Base-by-base conservation (phyloP, 2,888 invertebrate genomes). In the Epirrita christyi region DNA sequence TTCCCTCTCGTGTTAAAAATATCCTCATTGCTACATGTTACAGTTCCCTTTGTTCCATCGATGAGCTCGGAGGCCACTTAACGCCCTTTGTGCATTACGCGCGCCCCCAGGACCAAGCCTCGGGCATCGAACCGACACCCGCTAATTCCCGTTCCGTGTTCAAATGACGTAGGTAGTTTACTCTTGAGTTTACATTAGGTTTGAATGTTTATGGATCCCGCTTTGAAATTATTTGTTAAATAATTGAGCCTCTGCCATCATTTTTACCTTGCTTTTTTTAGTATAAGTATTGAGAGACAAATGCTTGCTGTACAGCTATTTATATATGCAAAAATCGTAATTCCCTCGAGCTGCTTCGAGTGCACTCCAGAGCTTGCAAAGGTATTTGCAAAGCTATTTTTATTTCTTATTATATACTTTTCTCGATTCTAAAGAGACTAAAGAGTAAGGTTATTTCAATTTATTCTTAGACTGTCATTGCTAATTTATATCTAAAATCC, bases 21-120 rank as follows among this genome's bases (percentile, higher is more conserved):
- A 63, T 58, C 63, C 54, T 61, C 59, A 61, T 66, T 60, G 55
- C 57, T 58, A 62, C 57, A 58, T 28, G 71, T 62, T 43, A 62
- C 66, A 57, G 70, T 72, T 74, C 72, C 76, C 80, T 80, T 81
- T 81, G 81, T 85, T 78, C 75, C 74, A 77, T 77, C 79, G 78
- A 80, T 78, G 79, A 78, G 72, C 74, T 71, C 72, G 72, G 71
- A 69, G 67, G 72, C 71, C 80, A 81, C 81, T 85, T 80, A 80
- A 71, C 77, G 79, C 85, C 80, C 86, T 87, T 86, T 87, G 85
- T 82, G 83, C 84, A 87, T 86, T 85, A 86, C 77, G 68, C 67
- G 70, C 61, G 72, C 69, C 61, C 57, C 14, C 66, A 64, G 67
- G 64, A 48, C 55, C 47, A 59, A n/a, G 79, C 80, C 75, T 66